Base-by-base conservation (phyloP, 2,797 vertebrate genomes). In the Cryptoprocta ferox region DNA sequence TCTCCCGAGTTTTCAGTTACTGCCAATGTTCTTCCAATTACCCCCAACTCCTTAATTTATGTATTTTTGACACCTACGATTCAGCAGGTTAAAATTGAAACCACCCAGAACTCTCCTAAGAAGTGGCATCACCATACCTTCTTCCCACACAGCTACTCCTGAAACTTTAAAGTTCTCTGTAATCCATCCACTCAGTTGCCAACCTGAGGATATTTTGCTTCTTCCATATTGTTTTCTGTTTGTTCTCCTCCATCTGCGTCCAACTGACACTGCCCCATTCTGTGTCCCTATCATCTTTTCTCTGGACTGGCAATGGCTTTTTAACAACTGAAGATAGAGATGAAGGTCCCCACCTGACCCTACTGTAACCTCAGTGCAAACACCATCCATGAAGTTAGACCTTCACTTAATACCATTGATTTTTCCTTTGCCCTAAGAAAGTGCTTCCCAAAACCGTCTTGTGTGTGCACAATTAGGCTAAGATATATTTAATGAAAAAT, bases 311-410 rank as follows among this genome's bases (percentile, higher is more conserved):
- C 16, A 6, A 28, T 2, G 26, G 21, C 6, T 30, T 45, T 30
- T 13, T 19, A 39, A 81, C 4, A 61, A 37, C 3, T 24, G 59
- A 75, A 80, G 45, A 6, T 37, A 18, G 35, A 84, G n/a, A 21
- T 28, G 35, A 42, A 35, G 15, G 18, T 5, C 35, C 30, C 32
- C 2, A 24, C 5, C 7, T 37, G 13, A 75, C 2, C 12, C 14
- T 18, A 7, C 10, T 21, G 1, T 24, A 50, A 24, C 16, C 45
- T 80, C 45, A 32, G 45, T 30, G 35, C 10, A 6, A 84, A 42
- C 39, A 48, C 32, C 35, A 48, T 21, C 2, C 0, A 0, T 26
- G 14, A 63, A 12, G 0, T 42, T 0, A 35, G 8, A 35, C 48
- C 45, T 19, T 95, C 19, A 24, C 8, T 45, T 56, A 14, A 37